Base-by-base conservation (phyloP, 2,113 vertebrate species). In the Lampris megalopsis region DNA sequence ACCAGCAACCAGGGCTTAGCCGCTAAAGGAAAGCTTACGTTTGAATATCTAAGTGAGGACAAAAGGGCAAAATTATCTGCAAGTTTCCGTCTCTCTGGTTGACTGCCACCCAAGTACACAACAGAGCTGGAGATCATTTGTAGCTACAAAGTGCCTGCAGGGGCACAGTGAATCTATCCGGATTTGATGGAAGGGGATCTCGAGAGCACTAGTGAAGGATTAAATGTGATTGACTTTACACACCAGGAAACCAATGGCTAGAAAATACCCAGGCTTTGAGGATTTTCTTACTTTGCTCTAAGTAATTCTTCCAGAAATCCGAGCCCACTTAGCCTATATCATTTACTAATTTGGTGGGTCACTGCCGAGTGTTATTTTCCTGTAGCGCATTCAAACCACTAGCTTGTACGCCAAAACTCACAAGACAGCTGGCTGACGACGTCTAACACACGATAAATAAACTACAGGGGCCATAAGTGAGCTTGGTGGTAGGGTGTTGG, bases 151-250 rank as follows among this genome's bases (percentile, higher is more conserved):
- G 80, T 8, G 5, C 68, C 69, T 58, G 59, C 50, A 68, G 62
- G 71, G 64, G 68, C 80, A 71, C 13, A 61, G 68, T 72, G 76
- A 77, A 77, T 85, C 52, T 58, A 71, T 90, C 73, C 68, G 69
- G 67, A 63, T 90, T 80, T 81, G 69, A 89, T 73, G 80, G 83
- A 84, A 24, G 67, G 71, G 72, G 71, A 80, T 87, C 72, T 79
- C 64, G 73, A 50, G 59, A 64, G 69, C 63, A 63, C 59, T 56
- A 75, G 71, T 73, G 53, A 81, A 73, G 81, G 87, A 92, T 90
- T 91, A 90, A 77, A 82, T 77, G 63, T 8, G 71, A 91, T 77
- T 89, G 78, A 88, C 80, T 86, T 88, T 57, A 60, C 62, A 81
- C 69, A 40, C 58, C 54, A 58, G 79, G 61, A 86, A 89, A 83